A percentile compares a stretch with the other conserved stretches of the same genome.
Evolutionary conservation across 2,888 invertebrate species (phyloP).

Genomic region (Panorpa germanica): DNA sequence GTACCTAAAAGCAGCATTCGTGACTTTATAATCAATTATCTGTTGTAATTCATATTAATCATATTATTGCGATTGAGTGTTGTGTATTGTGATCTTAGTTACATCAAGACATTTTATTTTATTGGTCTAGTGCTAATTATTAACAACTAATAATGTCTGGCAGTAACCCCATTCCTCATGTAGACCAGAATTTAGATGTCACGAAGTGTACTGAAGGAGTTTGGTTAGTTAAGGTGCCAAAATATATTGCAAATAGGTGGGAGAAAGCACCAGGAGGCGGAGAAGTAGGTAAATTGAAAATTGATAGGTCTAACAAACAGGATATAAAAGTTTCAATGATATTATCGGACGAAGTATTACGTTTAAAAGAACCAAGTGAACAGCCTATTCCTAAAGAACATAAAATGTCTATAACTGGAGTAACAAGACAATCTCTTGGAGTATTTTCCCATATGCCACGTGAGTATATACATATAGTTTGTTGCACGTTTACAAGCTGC

Average conservation of each 20-base stretch:
- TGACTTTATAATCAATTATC: too few relatives aligned
- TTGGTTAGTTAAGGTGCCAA: slow-evolving; percentile 93
- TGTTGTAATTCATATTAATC: too few relatives aligned
- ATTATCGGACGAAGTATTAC: slow-evolving; percentile 61
- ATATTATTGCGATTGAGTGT: too few relatives aligned
- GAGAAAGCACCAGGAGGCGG: slow-evolving; percentile 78
- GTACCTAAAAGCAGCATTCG: too few relatives aligned
- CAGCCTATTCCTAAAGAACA: slow-evolving; percentile 86
- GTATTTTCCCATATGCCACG: slow-evolving; percentile 79
- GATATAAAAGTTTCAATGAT: slow-evolving; percentile 77
- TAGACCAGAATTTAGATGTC: slow-evolving; percentile 68
- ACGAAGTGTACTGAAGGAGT: slow-evolving; percentile 81
- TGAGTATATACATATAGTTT: slow-evolving; percentile 24
- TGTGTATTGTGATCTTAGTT: too few relatives aligned
- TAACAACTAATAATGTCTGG: too few relatives aligned
- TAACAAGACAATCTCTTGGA: slow-evolving; percentile 78
- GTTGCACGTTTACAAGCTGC: not conserved
- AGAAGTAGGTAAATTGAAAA: slow-evolving; percentile 85
- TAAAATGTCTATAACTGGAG: slow-evolving; percentile 75
- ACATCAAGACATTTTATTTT: too few relatives aligned
- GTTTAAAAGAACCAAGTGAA: slow-evolving; percentile 49
- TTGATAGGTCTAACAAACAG: slow-evolving; percentile 60
- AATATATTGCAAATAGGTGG: slow-evolving; percentile 92
- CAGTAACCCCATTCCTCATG: slow-evolving; percentile 24
- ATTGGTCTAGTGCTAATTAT: too few relatives aligned